A percentile compares a stretch with the other conserved stretches of the same genome.
These are phyloP conservation scores for Carabus problematicus DNA, from an alignment of 2,888 invertebrate species.

Conservation along the genomic window DNA sequence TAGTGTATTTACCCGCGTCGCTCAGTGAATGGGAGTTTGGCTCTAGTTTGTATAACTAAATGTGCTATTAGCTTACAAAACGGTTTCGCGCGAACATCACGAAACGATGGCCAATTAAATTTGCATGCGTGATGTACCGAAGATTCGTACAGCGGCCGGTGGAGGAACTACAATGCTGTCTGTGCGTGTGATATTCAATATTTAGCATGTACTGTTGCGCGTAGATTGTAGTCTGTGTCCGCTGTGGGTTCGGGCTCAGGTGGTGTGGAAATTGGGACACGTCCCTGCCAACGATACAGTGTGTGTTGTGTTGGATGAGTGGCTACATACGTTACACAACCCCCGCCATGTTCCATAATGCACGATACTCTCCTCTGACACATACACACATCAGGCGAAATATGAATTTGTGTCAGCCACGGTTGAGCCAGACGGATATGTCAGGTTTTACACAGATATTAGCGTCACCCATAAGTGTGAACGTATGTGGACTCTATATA, in stretches of 20 bases:
- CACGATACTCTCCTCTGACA: background rate
- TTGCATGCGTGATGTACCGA: conserved; percentile 41
- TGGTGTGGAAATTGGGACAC: background rate
- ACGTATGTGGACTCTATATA: no score
- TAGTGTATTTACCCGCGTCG: background rate
- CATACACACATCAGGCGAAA: no score
- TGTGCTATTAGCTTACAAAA: conserved; percentile 39
- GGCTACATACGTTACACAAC: no score
- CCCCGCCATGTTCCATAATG: background rate
- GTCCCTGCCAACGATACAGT: background rate
- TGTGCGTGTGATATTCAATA: conserved; percentile 1
- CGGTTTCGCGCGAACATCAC: conserved; percentile 33
- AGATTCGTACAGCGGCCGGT: conserved; percentile 6
- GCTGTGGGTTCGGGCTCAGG: background rate
- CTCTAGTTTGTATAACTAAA: conserved; percentile 41
- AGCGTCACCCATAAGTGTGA: no score
- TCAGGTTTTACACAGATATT: no score
- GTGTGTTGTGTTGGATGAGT: background rate
- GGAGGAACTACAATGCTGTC: background rate
- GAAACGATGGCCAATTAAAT: conserved; percentile 38
- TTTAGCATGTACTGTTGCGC: background rate
- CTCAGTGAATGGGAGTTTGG: conserved; percentile 27
- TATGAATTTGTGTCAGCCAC: no score
- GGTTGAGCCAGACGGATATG: no score
- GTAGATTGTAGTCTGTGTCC: background rate